Evolutionary conservation across 2,113 vertebrate species (phyloP).

Genomic region (Mustela lutreola): DNA sequence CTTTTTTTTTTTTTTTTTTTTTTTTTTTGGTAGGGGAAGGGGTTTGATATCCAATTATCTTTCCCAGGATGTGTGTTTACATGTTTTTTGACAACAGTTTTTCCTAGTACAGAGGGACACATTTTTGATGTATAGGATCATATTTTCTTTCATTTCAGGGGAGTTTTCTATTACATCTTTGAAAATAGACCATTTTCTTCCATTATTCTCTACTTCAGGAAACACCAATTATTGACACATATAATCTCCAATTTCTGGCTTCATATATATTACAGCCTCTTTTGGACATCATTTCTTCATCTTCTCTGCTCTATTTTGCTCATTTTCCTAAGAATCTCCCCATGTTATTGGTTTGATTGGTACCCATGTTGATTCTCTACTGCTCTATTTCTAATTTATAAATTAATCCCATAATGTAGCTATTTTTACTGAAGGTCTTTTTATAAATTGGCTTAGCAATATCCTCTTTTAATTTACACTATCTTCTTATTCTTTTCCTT

Average conservation of each 20-base stretch:
- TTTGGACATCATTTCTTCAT: neutral
- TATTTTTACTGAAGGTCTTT: neutral
- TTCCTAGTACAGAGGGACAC: neutral
- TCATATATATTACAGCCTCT: neutral
- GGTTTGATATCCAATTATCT: neutral
- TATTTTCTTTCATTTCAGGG: neutral
- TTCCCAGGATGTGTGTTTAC: neutral
- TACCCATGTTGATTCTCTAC: neutral
- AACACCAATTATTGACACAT: neutral
- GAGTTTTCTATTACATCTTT: neutral
- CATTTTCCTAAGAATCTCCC: neutral
- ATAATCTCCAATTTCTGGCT: neutral
- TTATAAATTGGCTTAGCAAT: neutral
- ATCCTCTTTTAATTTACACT: neutral
- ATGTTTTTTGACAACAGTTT: neutral
- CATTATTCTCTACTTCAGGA: neutral
- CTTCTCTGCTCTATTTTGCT: neutral
- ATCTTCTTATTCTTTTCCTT: neutral
- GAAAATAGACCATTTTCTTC: constrained; percentile 23
- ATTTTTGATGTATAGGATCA: neutral
- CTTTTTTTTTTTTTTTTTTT: neutral
- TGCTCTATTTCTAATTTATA: neutral
- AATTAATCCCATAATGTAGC: neutral
- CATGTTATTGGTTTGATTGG: neutral
- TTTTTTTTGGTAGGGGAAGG: neutral